Percentiles rank a stretch among this genome's conserved stretches.
Conservation (phyloP, 1,140 invertebrate species). For the Mya arenaria region DNA sequence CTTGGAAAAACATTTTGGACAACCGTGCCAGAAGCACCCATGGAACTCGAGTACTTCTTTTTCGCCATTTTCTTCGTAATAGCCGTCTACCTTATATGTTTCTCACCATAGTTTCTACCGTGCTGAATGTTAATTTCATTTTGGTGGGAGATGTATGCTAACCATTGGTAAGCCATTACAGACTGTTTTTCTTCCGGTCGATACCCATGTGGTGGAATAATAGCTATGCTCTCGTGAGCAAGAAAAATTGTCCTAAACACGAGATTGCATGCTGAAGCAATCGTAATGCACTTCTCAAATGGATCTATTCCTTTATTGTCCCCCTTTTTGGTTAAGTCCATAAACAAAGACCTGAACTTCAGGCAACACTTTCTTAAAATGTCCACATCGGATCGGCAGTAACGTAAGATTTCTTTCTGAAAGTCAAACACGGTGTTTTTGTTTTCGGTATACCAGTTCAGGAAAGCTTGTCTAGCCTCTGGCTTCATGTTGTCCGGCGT, state of each 20-base stretch:
- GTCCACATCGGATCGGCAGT: conserved; percentile 34
- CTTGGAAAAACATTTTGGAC: conserved; percentile 54
- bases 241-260: too few relatives aligned
- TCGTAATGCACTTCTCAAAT: too few relatives aligned
- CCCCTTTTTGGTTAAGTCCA: conserved; percentile 17
- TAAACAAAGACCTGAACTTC: conserved; percentile 1
- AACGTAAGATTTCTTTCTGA: background rate
- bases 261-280: too few relatives aligned
- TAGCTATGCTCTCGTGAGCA: too few relatives aligned
- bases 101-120: conserved; percentile 32
- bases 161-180: background rate
- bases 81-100: conserved; percentile 44
- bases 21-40: conserved; percentile 62
- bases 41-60: conserved; percentile 48
- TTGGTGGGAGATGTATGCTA: background rate
- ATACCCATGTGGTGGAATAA: too few relatives aligned
- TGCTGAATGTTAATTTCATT: conserved; percentile 29
- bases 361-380: conserved; percentile 17
- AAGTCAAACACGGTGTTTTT: conserved; percentile 31
- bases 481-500: conserved; percentile 1
- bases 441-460: conserved; percentile 23
- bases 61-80: background rate
- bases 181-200: too few relatives aligned
- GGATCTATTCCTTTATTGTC: too few relatives aligned
- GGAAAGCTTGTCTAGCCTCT: conserved; percentile 2